Base-by-base conservation (phyloP, 2,113 vertebrate genomes). In the Beaufortia kweichowensis region DNA sequence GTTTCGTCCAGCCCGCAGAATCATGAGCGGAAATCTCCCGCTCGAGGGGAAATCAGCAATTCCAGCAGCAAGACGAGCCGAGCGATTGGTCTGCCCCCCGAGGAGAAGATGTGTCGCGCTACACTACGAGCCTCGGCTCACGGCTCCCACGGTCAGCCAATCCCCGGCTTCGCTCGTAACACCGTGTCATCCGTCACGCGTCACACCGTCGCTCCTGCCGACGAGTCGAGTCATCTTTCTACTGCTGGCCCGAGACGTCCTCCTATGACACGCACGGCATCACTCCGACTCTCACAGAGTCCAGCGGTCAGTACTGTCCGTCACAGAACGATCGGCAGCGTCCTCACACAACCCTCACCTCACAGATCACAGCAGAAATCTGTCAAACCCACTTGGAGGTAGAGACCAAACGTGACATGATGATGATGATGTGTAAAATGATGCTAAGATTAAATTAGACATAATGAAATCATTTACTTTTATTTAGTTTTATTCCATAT, bases 151-250 rank as follows among this genome's bases (percentile, higher is more conserved):
- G 63, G 84, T 2, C 10, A 81, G 0, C 0, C 68, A 0, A 35
- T 90, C 39, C 95, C 94, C 0, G 87, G 86, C 76, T 97, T 98
- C 9, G 90, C 95, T 0, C 89, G 93, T 28, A 95, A 84, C 85
- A 98, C 96, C 0, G 92, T 96, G 29, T 93, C 95, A 6, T 97
- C 94, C 28, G 91, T 92, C 0, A 94, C 92, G 11, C 90, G 93
- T 63, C 85, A 76, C 43, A 60, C 84, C 53, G n/a, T 86, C 0
- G 46, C 85, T 4, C 48, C 77, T 0, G 71, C 41, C 41, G 41
- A 14, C 41, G 12, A 15, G 0, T 15, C 39, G 0, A 70, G 86
- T 23, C 71, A 55, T 83, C 7, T n/a, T 33, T 8, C 55, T n/a
- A n/a, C 77, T 0, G 15, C 88, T 29, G 78, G 93, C 65, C 89